Base-by-base conservation (phyloP, 2,888 invertebrate species). In the Octodonta nipae region DNA sequence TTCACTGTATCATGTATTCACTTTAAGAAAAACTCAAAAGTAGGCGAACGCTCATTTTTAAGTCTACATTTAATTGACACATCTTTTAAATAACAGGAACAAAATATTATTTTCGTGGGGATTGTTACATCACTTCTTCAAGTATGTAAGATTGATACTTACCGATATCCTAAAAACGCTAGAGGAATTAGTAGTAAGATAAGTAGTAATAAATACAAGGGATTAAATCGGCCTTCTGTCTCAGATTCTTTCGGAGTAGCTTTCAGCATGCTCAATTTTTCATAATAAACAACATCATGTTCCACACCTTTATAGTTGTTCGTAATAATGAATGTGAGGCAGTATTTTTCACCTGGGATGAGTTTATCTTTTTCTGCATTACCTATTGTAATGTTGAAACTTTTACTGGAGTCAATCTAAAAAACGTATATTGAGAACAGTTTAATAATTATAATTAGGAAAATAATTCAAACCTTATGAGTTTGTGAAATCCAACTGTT, bases 281-380 rank as follows among this genome's bases (percentile, higher is more conserved):
- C 51, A 33, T 52, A 51, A 37, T 58, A 58, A 17, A 54, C 51
- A n/a, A 52, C 53, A 14, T 54, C 43, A 30, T 55, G 55, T 37
- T 55, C 49, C 8, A 45, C 39, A 20, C 50, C 46, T 32, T 46
- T 45, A 35, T 54, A 52, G 22, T 41, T 43, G 33, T 55, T 58
- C 1, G 49, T 49, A 17, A 58, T 46, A 7, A 55, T 47, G 36
- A 58, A 60, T 20, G 50, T 57, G 20, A 58, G 35, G 34, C 60
- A 60, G 35, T 60, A 60, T 36, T 53, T 50, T 1, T 48, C 52
- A 6, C 49, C 35, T 3, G 57, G 50, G 34, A 46, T 34, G 20
- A 59, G 39, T 13, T 25, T 35, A 12, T 43, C 32, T 32, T 38
- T 41, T 14, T 45, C 45, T 6, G 50, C 34, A 7, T 39, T 41